Conservation (phyloP, 2,113 vertebrate genomes). For the Myotis yumanensis region DNA sequence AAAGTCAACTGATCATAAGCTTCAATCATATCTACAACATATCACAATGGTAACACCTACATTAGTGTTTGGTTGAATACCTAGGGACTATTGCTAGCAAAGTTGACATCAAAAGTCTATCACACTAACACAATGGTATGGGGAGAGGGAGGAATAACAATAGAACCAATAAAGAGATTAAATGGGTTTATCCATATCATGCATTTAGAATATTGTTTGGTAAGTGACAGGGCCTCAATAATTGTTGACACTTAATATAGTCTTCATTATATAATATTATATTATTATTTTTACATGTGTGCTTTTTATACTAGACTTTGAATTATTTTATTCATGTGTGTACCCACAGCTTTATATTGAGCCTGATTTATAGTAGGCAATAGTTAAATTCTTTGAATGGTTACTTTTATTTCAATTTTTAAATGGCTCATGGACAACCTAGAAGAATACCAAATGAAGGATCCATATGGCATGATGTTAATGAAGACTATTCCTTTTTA, state of each 20-base stretch:
- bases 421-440: neutral
- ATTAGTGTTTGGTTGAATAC: neutral
- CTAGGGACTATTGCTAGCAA: neutral
- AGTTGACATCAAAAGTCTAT: neutral
- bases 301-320: neutral
- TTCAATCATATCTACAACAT: neutral
- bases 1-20: neutral
- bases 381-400: neutral
- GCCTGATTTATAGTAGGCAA: neutral
- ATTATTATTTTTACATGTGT: neutral
- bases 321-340: neutral
- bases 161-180: neutral
- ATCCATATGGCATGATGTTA: neutral
- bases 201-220: neutral
- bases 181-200: neutral
- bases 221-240: neutral
- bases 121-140: neutral
- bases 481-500: neutral
- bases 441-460: neutral
- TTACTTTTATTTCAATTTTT: neutral
- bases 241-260: neutral
- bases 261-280: neutral
- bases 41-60: neutral
- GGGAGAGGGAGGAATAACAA: rapidly evolving
- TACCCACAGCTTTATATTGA: neutral